phyloP scores from a whole-genome alignment of 2,797 vertebrate species.

The Rhinatrema bivittatum region DNA sequence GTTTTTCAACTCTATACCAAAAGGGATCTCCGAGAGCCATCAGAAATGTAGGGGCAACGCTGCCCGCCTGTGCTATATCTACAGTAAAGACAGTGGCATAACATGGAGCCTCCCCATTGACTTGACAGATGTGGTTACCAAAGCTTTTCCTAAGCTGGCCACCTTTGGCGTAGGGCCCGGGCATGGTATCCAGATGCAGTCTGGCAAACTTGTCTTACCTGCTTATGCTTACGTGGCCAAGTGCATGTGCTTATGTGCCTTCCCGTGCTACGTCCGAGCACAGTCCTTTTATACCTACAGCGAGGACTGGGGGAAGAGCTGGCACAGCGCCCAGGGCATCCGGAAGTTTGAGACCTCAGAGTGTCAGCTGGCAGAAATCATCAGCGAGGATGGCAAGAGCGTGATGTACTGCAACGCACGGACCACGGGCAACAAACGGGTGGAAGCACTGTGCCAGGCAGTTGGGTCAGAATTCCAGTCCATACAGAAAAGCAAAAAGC shows the following conservation, averaged over 20 bases:
- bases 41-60: slow-evolving; percentile 61
- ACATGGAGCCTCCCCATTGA: slow-evolving; percentile 57
- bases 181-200: slow-evolving; percentile 66
- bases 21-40: slow-evolving; percentile 37
- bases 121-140: slow-evolving; percentile 57
- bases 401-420: slow-evolving; percentile 71
- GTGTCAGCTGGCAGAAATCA: slow-evolving; percentile 70
- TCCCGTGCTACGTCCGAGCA: slow-evolving; percentile 43
- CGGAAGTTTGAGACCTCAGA: slow-evolving; percentile 39
- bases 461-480: slow-evolving; percentile 53
- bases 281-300: slow-evolving; percentile 64
- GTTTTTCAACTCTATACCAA: slow-evolving; percentile 62
- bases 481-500: slow-evolving; percentile 42
- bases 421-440: slow-evolving; percentile 35
- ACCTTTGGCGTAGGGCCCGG: slow-evolving; percentile 70
- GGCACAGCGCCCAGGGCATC: slow-evolving; percentile 42
- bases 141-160: slow-evolving; percentile 51
- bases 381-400: slow-evolving; percentile 50
- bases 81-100: slow-evolving; percentile 55
- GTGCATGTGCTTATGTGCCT: slow-evolving; percentile 43
- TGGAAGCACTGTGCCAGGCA: slow-evolving; percentile 63
- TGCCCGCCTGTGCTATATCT: slow-evolving; percentile 58
- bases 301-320: slow-evolving; percentile 58
- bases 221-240: slow-evolving; percentile 45
- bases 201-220: slow-evolving; percentile 61